phyloP scores from a whole-genome alignment of 2,888 invertebrate genomes.

The Empis livida region DNA sequence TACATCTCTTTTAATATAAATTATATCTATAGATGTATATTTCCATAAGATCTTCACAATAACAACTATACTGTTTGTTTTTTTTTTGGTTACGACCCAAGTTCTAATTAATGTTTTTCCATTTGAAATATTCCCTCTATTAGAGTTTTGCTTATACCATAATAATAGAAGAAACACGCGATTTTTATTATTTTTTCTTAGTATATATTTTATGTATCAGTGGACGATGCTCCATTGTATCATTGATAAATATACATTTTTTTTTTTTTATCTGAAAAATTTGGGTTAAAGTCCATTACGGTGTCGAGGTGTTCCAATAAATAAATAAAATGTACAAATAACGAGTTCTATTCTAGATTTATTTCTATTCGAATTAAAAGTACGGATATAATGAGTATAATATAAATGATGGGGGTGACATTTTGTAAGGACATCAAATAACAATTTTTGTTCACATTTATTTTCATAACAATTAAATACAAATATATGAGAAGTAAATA shows the following conservation, averaged over 20 bases:
- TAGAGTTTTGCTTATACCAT: not conserved
- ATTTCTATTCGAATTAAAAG: constrained; percentile 15
- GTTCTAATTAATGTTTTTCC: constrained; percentile 21
- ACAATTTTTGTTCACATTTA: constrained; percentile 22
- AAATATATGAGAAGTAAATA: no score
- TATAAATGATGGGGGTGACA: constrained; percentile 14
- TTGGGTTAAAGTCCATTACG: constrained; percentile 2
- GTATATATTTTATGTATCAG: constrained; percentile 1
- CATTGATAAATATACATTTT: no score
- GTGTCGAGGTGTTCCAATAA: constrained; percentile 27
- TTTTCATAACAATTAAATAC: no score
- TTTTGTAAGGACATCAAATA: constrained; percentile 20
- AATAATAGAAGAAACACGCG: constrained; percentile 13
- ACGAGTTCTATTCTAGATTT: constrained; percentile 16
- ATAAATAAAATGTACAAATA: constrained; percentile 13
- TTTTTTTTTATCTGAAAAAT: constrained; percentile 6
- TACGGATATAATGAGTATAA: constrained; percentile 7
- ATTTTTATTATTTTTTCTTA: constrained; percentile 15
- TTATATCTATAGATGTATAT: no score
- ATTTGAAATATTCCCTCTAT: constrained; percentile 18
- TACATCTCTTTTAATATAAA: not conserved
- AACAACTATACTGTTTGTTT: constrained; percentile 18
- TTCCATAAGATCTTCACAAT: constrained; percentile 13
- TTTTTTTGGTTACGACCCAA: constrained; percentile 17
- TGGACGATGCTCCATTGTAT: not conserved